A percentile compares a stretch with the other conserved stretches of the same genome.
These are phyloP conservation scores for Ectropis grisescens DNA, from an alignment of 1,140 invertebrate genomes.

Conservation along the genomic window DNA sequence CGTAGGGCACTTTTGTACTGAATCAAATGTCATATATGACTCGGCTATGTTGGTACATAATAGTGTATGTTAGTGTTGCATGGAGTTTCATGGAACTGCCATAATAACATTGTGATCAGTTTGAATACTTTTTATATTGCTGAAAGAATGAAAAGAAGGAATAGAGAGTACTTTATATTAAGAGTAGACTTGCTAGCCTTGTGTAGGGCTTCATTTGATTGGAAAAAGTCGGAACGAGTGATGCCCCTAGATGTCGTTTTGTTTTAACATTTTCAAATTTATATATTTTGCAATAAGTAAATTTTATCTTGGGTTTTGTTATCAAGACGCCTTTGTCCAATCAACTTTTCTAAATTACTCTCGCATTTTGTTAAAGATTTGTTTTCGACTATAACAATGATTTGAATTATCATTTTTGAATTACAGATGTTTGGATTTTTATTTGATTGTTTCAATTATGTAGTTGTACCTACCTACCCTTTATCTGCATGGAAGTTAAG, in stretches of 20 bases:
- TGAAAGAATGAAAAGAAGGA: slow-evolving; percentile 57
- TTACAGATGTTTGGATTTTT: slow-evolving; percentile 67
- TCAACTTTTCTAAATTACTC: slow-evolving; percentile 44
- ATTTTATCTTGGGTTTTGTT: slow-evolving; percentile 26
- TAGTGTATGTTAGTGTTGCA: slow-evolving; percentile 54
- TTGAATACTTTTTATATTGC: slow-evolving; percentile 69
- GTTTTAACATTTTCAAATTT: slow-evolving; percentile 34
- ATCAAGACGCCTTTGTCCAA: slow-evolving; percentile 53
- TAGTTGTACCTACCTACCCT: too few species aligned
- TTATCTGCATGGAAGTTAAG: too few species aligned
- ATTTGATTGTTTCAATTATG: slow-evolving; percentile 13
- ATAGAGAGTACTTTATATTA: slow-evolving; percentile 51
- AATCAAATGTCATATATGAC: slow-evolving; percentile 60
- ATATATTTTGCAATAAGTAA: slow-evolving; percentile 27
- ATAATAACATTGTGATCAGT: slow-evolving; percentile 69
- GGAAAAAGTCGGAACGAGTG: slow-evolving; percentile 37
- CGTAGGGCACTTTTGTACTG: slow-evolving; percentile 39
- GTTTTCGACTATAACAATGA: slow-evolving; percentile 65
- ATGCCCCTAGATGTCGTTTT: slow-evolving; percentile 27
- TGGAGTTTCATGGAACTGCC: slow-evolving; percentile 65
- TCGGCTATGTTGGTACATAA: slow-evolving; percentile 27
- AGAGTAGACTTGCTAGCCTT: slow-evolving; percentile 65
- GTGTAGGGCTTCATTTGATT: slow-evolving; percentile 57
- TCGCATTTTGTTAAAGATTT: slow-evolving; percentile 65
- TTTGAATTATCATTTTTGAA: slow-evolving; percentile 59